A percentile compares a stretch with the other conserved stretches of the same genome.
Conservation (phyloP, 2,888 invertebrate species). For the Panzeria rudis region DNA sequence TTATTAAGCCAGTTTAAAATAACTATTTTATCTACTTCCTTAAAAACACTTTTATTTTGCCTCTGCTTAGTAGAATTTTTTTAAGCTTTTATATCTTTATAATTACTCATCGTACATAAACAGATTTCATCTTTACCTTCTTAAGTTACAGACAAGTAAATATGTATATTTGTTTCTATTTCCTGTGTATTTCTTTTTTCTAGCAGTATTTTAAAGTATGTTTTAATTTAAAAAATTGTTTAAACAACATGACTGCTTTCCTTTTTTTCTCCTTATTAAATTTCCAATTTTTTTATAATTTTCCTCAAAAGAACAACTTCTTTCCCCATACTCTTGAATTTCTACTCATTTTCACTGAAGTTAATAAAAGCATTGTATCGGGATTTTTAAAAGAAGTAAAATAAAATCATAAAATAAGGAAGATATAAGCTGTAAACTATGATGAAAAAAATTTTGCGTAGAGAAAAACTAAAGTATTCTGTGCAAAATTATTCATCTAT, state of each 20-base stretch:
- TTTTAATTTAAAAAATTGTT: slow-evolving; percentile 9
- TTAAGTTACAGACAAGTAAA: not conserved
- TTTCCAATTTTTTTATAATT: slow-evolving; percentile 5
- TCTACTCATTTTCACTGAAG: not conserved
- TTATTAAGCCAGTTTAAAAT: not conserved
- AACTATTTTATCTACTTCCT: not conserved
- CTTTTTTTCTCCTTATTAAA: not conserved
- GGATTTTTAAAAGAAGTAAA: slow-evolving; percentile 17
- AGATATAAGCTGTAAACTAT: not conserved
- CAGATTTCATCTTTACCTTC: not conserved
- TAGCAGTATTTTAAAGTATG: slow-evolving; percentile 23
- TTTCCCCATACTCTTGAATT: not conserved
- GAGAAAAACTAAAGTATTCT: too few relatives aligned
- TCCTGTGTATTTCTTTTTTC: not conserved
- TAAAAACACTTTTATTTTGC: not conserved
- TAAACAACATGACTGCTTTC: slow-evolving; percentile 3
- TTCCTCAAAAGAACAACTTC: slow-evolving; percentile 41
- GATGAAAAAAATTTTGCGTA: slow-evolving; percentile 4
- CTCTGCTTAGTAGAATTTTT: too few relatives aligned
- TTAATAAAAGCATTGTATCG: slow-evolving; percentile 51
- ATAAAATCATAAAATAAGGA: slow-evolving; percentile 40
- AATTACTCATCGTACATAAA: not conserved
- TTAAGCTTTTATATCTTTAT: not conserved
- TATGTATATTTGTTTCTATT: not conserved
- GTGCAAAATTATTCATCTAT: slow-evolving; percentile 53